phyloP scores from a whole-genome alignment of 2,797 vertebrate species.

The Gadopsis bispinosus region DNA sequence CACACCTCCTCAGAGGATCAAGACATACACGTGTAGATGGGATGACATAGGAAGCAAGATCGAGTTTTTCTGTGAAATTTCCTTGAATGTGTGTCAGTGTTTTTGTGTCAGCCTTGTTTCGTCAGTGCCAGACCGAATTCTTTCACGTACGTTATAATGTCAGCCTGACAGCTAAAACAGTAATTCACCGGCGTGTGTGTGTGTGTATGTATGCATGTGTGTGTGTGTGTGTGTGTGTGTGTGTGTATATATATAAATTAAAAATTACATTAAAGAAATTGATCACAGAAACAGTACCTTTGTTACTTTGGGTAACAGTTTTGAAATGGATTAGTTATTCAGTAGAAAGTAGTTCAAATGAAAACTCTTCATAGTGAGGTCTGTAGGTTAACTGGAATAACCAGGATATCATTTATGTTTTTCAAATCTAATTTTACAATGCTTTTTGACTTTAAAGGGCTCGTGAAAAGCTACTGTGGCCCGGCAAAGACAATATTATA shows the following conservation, averaged over 20 bases:
- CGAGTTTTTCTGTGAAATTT: slow-evolving; percentile 19
- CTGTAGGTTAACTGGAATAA: background rate
- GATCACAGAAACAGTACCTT: background rate
- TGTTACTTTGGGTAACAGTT: background rate
- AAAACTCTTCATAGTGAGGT: background rate
- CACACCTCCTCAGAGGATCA: slow-evolving; percentile 51
- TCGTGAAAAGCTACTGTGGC: background rate
- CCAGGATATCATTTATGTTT: background rate
- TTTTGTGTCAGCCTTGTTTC: slow-evolving; percentile 9
- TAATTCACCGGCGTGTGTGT: background rate
- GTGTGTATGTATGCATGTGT: too few species aligned
- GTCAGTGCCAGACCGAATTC: background rate
- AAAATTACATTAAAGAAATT: background rate
- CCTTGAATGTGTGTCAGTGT: background rate
- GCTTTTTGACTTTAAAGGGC: background rate
- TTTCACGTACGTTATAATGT: background rate
- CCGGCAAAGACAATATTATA: background rate
- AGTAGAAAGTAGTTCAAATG: background rate
- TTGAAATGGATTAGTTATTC: background rate
- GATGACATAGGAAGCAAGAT: slow-evolving; percentile 33
- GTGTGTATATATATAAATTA: background rate
- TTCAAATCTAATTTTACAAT: background rate
- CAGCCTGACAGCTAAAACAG: background rate
- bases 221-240: too few species aligned
- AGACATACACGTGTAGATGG: slow-evolving; percentile 46